These are phyloP conservation scores for Drosophila orosa DNA, from an alignment of 1,140 invertebrate species.

Conservation along the genomic window DNA sequence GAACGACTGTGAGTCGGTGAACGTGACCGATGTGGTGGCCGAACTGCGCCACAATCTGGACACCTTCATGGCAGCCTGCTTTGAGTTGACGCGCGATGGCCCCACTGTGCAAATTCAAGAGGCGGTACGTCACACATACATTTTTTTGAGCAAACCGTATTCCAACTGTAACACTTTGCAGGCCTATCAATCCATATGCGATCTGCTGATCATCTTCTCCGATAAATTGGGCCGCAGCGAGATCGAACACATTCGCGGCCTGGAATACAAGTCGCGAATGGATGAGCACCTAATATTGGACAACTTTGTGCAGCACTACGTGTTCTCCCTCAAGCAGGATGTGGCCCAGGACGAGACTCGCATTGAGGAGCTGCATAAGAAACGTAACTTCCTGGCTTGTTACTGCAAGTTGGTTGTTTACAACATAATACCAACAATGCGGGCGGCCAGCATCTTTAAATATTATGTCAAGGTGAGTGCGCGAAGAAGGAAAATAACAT, in stretches of 20 bases:
- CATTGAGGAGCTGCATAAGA: constrained; percentile 98
- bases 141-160: background rate
- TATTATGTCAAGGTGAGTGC: constrained; percentile 97
- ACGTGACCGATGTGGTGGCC: constrained; percentile 60
- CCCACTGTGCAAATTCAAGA: constrained; percentile 86
- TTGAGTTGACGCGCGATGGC: constrained; percentile 87
- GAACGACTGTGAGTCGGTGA: constrained; percentile 87
- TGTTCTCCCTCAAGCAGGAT: constrained; percentile 88
- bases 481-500: too few species aligned
- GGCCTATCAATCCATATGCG: constrained; percentile 97
- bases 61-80: constrained; percentile 90
- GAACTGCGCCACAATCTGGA: constrained; percentile 89
- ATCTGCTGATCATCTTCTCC: constrained; percentile 97
- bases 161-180: constrained; percentile 78
- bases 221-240: constrained; percentile 89
- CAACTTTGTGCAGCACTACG: constrained; percentile 96
- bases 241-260: constrained; percentile 87
- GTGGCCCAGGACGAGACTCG: constrained; percentile 94
- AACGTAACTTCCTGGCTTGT: constrained; percentile 96
- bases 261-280: constrained; percentile 93
- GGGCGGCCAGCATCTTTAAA: constrained; percentile 97
- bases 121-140: constrained; percentile 80
- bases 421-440: constrained; percentile 96
- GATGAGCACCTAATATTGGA: constrained; percentile 93
- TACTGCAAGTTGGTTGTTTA: constrained; percentile 99